These are phyloP conservation scores for Troilus luridus DNA, from an alignment of 2,888 invertebrate species.

Conservation along the genomic window DNA sequence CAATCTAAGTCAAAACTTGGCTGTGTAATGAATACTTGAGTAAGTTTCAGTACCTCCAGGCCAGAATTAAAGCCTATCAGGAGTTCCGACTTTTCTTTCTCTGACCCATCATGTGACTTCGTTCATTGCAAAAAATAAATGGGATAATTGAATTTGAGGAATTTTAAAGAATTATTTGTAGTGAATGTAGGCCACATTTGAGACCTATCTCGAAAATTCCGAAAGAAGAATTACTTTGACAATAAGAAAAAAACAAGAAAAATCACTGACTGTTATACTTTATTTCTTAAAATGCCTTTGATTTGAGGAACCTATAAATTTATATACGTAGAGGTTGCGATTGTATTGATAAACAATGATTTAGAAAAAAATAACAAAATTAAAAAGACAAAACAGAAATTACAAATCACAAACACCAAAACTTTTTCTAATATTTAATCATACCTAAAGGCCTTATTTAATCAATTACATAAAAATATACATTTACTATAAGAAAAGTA, in stretches of 20 bases:
- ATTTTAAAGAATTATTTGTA: neutral
- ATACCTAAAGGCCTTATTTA: neutral
- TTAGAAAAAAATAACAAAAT: neutral
- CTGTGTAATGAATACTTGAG: too few species aligned
- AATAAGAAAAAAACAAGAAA: too few species aligned
- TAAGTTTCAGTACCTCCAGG: too few species aligned
- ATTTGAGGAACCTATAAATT: neutral
- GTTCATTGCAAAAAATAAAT: neutral
- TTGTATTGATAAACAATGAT: neutral
- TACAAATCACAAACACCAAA: neutral
- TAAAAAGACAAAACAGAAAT: neutral
- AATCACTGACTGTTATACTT: too few species aligned
- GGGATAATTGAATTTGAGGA: neutral
- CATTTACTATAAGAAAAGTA: neutral
- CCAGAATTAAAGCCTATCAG: too few species aligned
- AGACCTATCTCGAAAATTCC: neutral
- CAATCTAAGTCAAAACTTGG: too few species aligned
- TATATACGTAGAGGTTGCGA: neutral
- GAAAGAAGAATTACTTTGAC: neutral
- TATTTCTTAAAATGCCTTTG: neutral
- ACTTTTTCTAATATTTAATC: neutral
- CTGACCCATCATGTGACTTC: neutral
- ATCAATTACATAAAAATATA: constrained; percentile 10
- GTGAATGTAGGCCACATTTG: neutral
- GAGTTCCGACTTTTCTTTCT: too few species aligned